phyloP scores from a whole-genome alignment of 2,113 vertebrate species.

The Furnarius figulus region DNA sequence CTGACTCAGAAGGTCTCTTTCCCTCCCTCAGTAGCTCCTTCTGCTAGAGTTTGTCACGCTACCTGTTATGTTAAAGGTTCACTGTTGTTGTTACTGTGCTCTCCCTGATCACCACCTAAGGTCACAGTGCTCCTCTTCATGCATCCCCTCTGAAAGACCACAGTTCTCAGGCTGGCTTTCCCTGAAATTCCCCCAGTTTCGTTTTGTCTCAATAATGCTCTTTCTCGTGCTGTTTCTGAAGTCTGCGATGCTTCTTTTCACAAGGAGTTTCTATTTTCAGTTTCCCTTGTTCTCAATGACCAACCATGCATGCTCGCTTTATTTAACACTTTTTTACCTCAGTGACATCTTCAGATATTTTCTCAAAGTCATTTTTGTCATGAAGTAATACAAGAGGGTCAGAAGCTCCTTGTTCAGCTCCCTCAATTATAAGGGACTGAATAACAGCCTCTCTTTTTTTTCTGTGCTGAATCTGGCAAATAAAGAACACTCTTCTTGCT shows the following conservation, averaged over 20 bases:
- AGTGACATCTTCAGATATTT: not conserved
- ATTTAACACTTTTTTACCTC: constrained; percentile 22
- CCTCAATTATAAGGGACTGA: not conserved
- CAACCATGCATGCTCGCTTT: constrained; percentile 10
- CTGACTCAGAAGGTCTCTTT: not conserved
- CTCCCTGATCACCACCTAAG: not conserved
- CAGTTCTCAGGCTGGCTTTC: not conserved
- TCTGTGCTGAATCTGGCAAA: not conserved
- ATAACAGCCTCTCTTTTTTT: not conserved
- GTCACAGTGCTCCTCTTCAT: not conserved
- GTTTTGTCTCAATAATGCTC: not conserved
- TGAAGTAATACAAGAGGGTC: not conserved
- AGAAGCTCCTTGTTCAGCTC: not conserved
- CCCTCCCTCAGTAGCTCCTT: not conserved
- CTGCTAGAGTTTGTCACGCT: not conserved
- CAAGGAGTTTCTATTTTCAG: constrained; percentile 47
- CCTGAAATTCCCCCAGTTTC: not conserved
- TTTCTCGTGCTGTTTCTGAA: constrained; percentile 23
- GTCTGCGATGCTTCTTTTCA: not conserved
- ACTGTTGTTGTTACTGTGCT: not conserved
- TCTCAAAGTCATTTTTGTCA: constrained; percentile 1
- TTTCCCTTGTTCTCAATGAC: constrained; percentile 38
- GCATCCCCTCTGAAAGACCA: not conserved
- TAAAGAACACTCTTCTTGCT: not conserved
- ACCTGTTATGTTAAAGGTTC: not conserved